Base-by-base conservation (phyloP, 2,113 vertebrate species). In the Thalassoma bifasciatum region DNA sequence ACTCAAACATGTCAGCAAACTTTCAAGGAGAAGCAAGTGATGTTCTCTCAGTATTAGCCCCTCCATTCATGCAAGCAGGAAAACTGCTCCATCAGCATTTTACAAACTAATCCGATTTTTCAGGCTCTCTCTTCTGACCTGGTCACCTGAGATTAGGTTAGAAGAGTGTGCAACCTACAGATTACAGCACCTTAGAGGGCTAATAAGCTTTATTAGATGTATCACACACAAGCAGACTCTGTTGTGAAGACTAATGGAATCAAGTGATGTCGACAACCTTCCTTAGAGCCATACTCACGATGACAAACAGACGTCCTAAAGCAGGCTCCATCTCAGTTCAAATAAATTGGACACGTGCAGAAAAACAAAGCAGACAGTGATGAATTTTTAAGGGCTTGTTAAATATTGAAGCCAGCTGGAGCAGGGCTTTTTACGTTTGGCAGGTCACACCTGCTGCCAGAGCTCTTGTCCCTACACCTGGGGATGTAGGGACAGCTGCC, bases 331-430 rank as follows among this genome's bases (percentile, higher is more conserved):
- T 7, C 57, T 34, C 14, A 21, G 22, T 36, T 47, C 56, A 71
- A 67, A 79, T 21, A 47, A 54, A 3, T 4, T 49, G 60, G 51
- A 75, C 53, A 69, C 36, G n/a, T 54, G 56, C 50, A 26, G 23
- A 79, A 62, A 74, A 69, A 87, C 74, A 88, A 84, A 72, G 79
- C 21, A 38, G 57, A 75, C 51, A 24, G 36, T 61, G 71, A 90
- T 93, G 30, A 93, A 93, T 92, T 83, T 91, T 93, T 94, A 51
- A 93, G 71, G 10, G 17, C 80, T 85, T 82, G 76, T 92, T 92
- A 93, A 94, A 92, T 89, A 93, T 93, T 92, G 65, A 93, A 73
- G 47, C 36, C 16, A 24, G 51, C 53, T 23, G 52, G 42, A 68
- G 68, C 58, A 52, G 56, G 24, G 38, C 67, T 59, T 37, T 67